phyloP scores from a whole-genome alignment of 2,888 invertebrate genomes.

The Drosophila neonasuta region DNA sequence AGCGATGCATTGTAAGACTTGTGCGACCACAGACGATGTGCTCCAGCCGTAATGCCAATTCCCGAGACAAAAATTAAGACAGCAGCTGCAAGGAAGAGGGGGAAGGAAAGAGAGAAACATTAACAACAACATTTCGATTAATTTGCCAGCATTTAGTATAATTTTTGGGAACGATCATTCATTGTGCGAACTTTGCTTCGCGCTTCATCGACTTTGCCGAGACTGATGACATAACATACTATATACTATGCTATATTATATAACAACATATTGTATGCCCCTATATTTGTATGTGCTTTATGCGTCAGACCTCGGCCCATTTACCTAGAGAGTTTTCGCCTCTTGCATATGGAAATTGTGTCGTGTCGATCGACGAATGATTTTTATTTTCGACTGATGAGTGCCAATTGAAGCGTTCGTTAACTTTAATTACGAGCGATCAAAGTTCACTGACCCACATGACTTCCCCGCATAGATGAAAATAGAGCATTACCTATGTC shows the following conservation, averaged over 20 bases:
- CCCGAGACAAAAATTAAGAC: slow-evolving; percentile 87
- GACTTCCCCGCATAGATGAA: slow-evolving; percentile 14
- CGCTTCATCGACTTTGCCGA: slow-evolving; percentile 31
- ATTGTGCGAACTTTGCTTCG: slow-evolving; percentile 11
- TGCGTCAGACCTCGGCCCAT: slow-evolving; percentile 29
- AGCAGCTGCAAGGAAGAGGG: slow-evolving; percentile 83
- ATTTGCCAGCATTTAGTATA: not conserved
- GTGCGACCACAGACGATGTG: slow-evolving; percentile 91
- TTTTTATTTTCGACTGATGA: slow-evolving; percentile 43
- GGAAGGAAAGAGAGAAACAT: slow-evolving; percentile 16
- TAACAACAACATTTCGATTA: not conserved
- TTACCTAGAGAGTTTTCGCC: slow-evolving; percentile 20
- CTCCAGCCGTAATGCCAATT: slow-evolving; percentile 92
- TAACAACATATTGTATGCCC: slow-evolving; percentile 6
- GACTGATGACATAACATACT: slow-evolving; percentile 58
- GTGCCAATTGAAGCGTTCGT: slow-evolving; percentile 68
- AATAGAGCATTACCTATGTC: slow-evolving; percentile 11
- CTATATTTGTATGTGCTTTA: slow-evolving; percentile 26
- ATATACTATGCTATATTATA: slow-evolving; percentile 11
- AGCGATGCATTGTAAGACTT: slow-evolving; percentile 89
- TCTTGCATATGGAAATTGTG: slow-evolving; percentile 34
- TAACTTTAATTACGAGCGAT: slow-evolving; percentile 67
- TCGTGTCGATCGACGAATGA: slow-evolving; percentile 41
- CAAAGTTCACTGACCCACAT: slow-evolving; percentile 59
- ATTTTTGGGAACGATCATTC: not conserved